Evolutionary conservation across 2,113 vertebrate genomes (phyloP), one percentile per base, ranked within the genome.

Genomic region (Malaclemys terrapin): DNA sequence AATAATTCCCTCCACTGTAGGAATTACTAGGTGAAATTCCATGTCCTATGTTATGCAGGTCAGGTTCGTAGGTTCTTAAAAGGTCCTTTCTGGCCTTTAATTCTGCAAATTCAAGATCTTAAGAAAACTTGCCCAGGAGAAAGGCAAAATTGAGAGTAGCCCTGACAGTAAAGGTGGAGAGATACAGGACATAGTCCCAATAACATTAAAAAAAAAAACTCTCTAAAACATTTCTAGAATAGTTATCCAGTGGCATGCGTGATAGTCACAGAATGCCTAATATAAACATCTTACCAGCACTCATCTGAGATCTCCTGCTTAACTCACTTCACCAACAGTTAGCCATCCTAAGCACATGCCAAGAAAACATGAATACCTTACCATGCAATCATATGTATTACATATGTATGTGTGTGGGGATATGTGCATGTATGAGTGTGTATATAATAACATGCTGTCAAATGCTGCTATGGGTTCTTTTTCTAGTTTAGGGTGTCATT

Each of bases 41-140:
- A 24, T 91, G 85, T 2, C 9, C 91, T 87, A 3, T 79, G 76
- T 91, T 95, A 76, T 31, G 2, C 80, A 85, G 90, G 91, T 95
- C 93, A 94, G 92, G 65, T 38, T 89, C 59, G 89, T 72, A 27
- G 13, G 3, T 45, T 95, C 97, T 94, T 81, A 89, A 57, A 81
- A 88, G 93, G 80, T 94, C 38, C n/a, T 65, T 93, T 92, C 79
- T 95, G 78, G 16, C 31, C 79, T 54, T 85, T 85, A 87, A 95
- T 22, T 3, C 12, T 19, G 85, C 47, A 65, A 89, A 50, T 0
- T 53, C 7, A 93, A 89, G 31, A 87, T 91, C 90, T 89, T 65
- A 83, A 84, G 62, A 90, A 94, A 76, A 7, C 84, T 88, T 95
- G 35, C 47, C 27, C 16, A 85, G 91, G 79, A 89, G 53, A 93